Evolutionary conservation across 1,140 invertebrate genomes (phyloP).

Genomic region (Ptiloglossa arizonensis): DNA sequence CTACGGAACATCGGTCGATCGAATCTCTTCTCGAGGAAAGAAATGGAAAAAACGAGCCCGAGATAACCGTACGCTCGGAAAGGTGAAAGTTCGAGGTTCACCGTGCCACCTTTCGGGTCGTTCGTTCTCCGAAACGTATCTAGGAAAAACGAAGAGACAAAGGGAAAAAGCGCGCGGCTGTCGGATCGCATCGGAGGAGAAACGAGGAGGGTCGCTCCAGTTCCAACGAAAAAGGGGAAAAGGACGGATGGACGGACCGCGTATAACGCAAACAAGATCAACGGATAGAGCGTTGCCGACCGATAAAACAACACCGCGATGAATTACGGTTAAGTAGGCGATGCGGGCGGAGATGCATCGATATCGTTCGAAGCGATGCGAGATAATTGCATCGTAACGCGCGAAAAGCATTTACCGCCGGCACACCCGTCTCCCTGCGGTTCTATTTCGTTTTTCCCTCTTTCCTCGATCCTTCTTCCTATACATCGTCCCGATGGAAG

Average conservation of each 20-base stretch:
- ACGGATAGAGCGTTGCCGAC: neutral
- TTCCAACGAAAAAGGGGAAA: neutral
- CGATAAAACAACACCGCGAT: slow-evolving; percentile 28
- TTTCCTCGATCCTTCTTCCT: too few relatives aligned
- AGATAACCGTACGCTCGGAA: slow-evolving; percentile 4
- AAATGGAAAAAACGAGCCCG: slow-evolving; percentile 52
- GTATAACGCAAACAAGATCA: slow-evolving; percentile 4
- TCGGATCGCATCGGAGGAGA: too few relatives aligned
- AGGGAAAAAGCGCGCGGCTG: too few relatives aligned
- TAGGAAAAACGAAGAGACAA: too few relatives aligned
- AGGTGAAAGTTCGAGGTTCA: neutral
- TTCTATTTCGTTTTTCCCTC: neutral
- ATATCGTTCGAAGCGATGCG: slow-evolving; percentile 16
- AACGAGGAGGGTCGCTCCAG: neutral
- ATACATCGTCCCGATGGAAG: too few relatives aligned
- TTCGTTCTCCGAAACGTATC: too few relatives aligned
- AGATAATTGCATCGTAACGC: slow-evolving; percentile 43
- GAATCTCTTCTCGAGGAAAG: slow-evolving; percentile 38
- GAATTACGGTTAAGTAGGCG: slow-evolving; percentile 41
- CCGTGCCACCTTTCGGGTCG: too few relatives aligned
- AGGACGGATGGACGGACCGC: too few relatives aligned
- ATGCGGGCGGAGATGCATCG: slow-evolving; percentile 11
- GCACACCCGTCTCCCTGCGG: neutral
- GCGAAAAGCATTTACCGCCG: slow-evolving; percentile 42
- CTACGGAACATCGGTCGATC: too few relatives aligned